Conservation (phyloP, 2,797 vertebrate genomes). For the Betta splendens region DNA sequence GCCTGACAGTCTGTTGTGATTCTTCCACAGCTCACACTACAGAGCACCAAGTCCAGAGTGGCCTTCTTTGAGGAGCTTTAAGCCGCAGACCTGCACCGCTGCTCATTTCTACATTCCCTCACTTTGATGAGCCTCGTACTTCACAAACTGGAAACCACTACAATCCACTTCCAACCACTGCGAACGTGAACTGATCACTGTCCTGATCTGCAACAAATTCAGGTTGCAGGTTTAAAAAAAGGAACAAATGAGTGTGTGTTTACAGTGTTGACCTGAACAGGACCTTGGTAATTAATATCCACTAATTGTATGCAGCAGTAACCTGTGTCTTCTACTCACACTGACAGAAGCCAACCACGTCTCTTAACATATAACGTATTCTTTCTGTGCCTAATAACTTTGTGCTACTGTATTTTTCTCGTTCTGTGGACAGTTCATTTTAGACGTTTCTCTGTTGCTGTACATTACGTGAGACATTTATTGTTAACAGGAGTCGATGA, state of each 20-base stretch:
- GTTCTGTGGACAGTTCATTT: slow-evolving; percentile 10
- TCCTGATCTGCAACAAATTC: slow-evolving; percentile 20
- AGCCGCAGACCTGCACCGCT: slow-evolving; percentile 25
- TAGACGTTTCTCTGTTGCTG: slow-evolving; percentile 6
- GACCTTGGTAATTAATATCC: slow-evolving; percentile 21
- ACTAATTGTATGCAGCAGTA: not conserved
- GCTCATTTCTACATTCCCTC: slow-evolving; percentile 44
- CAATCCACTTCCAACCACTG: slow-evolving; percentile 19
- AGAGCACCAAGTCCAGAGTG: slow-evolving; percentile 95
- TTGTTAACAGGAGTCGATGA: slow-evolving; percentile 22
- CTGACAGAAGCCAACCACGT: too few species aligned
- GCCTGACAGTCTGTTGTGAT: slow-evolving; percentile 43
- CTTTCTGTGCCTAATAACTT: not conserved
- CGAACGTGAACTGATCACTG: slow-evolving; percentile 13
- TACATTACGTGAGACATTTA: slow-evolving; percentile 32
- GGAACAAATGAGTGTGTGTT: slow-evolving; percentile 58
- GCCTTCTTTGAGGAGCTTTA: slow-evolving; percentile 97
- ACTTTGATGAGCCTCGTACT: slow-evolving; percentile 9
- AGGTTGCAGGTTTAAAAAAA: too few species aligned
- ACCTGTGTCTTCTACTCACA: not conserved
- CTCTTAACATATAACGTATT: not conserved
- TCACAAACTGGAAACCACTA: slow-evolving; percentile 12
- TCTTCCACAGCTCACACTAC: slow-evolving; percentile 91
- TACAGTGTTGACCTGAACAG: slow-evolving; percentile 41
- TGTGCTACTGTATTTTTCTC: slow-evolving; percentile 15